Evolutionary conservation across 1,140 invertebrate species (phyloP), one percentile per base, ranked within the genome.

Genomic region (Brachionus manjavacas): DNA sequence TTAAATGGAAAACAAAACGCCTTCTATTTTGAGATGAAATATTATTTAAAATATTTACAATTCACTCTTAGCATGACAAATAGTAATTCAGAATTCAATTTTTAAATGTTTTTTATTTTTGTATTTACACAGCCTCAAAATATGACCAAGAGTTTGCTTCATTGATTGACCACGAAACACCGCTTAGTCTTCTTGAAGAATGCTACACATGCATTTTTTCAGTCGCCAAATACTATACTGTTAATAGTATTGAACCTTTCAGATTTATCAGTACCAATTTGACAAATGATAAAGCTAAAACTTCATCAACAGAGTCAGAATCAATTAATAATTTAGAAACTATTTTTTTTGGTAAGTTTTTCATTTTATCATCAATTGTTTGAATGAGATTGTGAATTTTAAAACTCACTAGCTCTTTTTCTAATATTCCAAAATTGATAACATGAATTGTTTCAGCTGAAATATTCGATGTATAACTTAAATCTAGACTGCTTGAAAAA

Each of bases 181-280:
- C 79, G 16, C 39, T 81, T 11, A 81, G 79, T 68, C 28, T 81
- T 12, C 52, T 81, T 43, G 79, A 81, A 81, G 79, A 81, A 60
- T 81, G 79, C 12, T 81, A 81, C 25, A 64, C 79, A 43, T 81
- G 79, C 41, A 81, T 81, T 39, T 81, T 81, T 46, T 81, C 52
- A n/a, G 64, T 81, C 0, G 64, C 79, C 9, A 60, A 68, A 46
- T 68, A 81, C 64, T 68, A 81, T 46, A 68, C 64, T 25, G 20
- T 64, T 4, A 81, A 81, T 68, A 81, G 79, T 16, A 64, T 81
- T 11, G 79, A 81, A 23, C 79, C 79, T 6, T 81, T 68, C 25
- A 81, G 64, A 68, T 60, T 68, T 39, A 16, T 81, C 11, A 76
- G 72, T 12, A 49, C 16, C n/a, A 76, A 76, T 16, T 12, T 49